Percentiles rank a stretch among this genome's conserved stretches.
Conservation (phyloP, 2,888 invertebrate species). For the Zootermopsis nevadensis region DNA sequence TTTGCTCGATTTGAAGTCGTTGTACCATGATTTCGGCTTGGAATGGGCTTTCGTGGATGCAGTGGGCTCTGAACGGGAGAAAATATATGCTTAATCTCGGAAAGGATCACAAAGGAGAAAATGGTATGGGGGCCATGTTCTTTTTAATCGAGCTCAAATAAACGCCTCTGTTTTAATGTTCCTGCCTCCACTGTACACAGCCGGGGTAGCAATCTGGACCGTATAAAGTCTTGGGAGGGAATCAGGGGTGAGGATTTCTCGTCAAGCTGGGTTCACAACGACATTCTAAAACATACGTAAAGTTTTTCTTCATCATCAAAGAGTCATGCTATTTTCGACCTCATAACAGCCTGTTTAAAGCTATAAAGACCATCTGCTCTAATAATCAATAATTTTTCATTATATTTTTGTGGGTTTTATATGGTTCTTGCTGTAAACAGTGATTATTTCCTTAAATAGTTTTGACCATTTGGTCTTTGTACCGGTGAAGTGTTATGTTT, state of each 20-base stretch:
- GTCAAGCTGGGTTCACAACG: background rate
- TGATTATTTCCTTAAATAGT: too few species aligned
- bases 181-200: background rate
- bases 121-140: slow-evolving; percentile 4
- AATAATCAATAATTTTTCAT: too few species aligned
- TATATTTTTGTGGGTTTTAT: too few species aligned
- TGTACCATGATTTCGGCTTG: background rate
- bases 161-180: slow-evolving; percentile 15
- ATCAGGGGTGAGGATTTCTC: background rate
- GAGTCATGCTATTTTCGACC: too few species aligned
- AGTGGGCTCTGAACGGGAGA: background rate
- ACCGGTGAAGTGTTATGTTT: too few species aligned
- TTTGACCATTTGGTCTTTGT: too few species aligned
- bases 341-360: too few species aligned
- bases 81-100: slow-evolving; percentile 1
- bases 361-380: too few species aligned
- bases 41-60: background rate
- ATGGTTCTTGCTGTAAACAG: too few species aligned
- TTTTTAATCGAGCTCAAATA: slow-evolving; percentile 28
- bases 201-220: background rate
- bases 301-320: background rate
- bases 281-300: background rate
- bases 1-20: background rate
- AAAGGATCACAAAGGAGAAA: background rate
- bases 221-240: background rate